Evolutionary conservation across 2,888 invertebrate species (phyloP).

Genomic region (Scaptodrosophila latifasciaeformis): DNA sequence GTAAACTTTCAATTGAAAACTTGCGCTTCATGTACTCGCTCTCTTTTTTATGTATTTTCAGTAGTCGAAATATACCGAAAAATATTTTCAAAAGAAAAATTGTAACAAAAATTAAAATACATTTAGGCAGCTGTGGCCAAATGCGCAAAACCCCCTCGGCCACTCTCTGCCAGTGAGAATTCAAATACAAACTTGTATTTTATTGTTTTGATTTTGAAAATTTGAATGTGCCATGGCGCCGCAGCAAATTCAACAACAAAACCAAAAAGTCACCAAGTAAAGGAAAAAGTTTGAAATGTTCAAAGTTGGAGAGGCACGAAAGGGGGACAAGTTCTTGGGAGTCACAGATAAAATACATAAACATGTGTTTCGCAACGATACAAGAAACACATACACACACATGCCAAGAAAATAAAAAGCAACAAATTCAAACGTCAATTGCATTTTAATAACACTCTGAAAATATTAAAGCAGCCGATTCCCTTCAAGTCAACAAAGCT

Average conservation of each 20-base stretch:
- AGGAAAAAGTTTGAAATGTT: conserved; percentile 19
- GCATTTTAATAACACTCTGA: conserved; percentile 68
- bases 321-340: neutral
- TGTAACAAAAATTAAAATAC: conserved; percentile 64
- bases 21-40: conserved; percentile 53
- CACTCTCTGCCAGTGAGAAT: conserved; percentile 38
- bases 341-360: neutral
- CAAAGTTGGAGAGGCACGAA: neutral
- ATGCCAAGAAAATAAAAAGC: neutral
- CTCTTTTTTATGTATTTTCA: conserved; percentile 32
- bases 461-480: no score
- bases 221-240: conserved; percentile 17
- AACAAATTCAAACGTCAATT: conserved; percentile 46
- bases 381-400: conserved; percentile 11
- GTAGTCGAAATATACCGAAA: neutral
- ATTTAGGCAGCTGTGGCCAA: conserved; percentile 67
- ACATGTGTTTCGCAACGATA: conserved; percentile 12
- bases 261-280: neutral
- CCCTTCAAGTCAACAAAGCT: no score
- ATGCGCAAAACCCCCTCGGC: neutral
- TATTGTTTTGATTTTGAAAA: conserved; percentile 61
- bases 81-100: conserved; percentile 14
- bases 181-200: conserved; percentile 69
- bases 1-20: conserved; percentile 47
- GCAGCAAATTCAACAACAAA: neutral